Evolutionary conservation across 1,140 invertebrate species (phyloP), one percentile per base, ranked within the genome.

Genomic region (Geopemphigus sp.): DNA sequence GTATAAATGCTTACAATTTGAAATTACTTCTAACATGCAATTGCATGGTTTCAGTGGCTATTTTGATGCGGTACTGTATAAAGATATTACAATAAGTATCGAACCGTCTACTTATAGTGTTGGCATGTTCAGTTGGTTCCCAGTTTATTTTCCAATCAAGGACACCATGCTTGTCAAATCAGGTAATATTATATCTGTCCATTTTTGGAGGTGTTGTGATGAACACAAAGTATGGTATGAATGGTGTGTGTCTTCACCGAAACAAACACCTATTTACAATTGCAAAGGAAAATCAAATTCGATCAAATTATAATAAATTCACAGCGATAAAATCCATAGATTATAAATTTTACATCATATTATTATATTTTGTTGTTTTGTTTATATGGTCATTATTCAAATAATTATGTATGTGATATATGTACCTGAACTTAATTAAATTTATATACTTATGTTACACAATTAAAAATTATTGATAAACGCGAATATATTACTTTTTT

Each of bases 61-160:
- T 85, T 99, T 99, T 87, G 93, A 97, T 83, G 90, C 93, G 63
- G 85, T 90, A 73, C 87, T 99, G 15, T 98, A 93, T 86, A 92
- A 92, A 83, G 89, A 95, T 84, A 89, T 97, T 64, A 91, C 86
- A 57, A 87, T 99, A 17, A 98, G 96, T 85, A 99, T 97, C 84
- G 89, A 93, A 83, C 97, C 97, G 8, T 86, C 89, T 24, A 95
- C 93, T 10, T 92, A 96, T 84, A 95, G 95, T 56, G 88, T 88
- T 8, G 93, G 93, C 83, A 96, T 98, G 94, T 94, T 97, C 83
- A 96, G 95, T 82, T 99, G 97, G 97, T 99, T 98, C 85, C 96
- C 97, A 14, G 94, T 98, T 73, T 94, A 93, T 82, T 97, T 98
- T 85, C 96, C 97, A 47, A 89, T 98, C 29, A 89, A 89, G 92